Evolutionary conservation across 2,888 invertebrate species (phyloP).

Genomic region (Cantharis rustica): DNA sequence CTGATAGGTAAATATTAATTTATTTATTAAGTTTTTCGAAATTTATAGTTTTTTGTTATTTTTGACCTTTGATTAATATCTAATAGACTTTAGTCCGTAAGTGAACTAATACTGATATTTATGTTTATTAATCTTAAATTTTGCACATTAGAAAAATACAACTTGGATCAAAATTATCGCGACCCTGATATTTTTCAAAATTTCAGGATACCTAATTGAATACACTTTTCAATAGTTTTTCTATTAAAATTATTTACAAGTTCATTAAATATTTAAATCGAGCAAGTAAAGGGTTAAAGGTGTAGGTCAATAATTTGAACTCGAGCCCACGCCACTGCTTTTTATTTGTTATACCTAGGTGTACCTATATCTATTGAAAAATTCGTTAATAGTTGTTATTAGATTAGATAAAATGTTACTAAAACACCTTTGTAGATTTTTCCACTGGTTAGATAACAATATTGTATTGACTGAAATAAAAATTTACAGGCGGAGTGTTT

Average conservation of each 20-base stretch:
- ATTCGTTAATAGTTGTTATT: neutral
- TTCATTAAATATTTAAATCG: neutral
- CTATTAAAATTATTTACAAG: neutral
- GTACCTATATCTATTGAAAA: neutral
- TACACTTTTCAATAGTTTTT: neutral
- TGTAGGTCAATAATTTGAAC: neutral
- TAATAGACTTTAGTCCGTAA: neutral
- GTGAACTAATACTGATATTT: neutral
- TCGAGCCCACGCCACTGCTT: neutral
- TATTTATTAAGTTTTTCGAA: neutral
- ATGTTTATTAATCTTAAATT: neutral
- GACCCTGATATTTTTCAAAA: neutral
- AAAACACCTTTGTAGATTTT: neutral
- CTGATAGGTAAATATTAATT: neutral
- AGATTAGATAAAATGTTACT: neutral
- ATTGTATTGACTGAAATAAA: neutral
- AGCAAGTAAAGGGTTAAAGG: neutral
- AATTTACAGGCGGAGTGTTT: slow-evolving; percentile 30
- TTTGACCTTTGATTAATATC: neutral
- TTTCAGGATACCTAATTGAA: neutral
- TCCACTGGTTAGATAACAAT: neutral
- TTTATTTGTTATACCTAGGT: neutral
- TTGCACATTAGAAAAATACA: neutral
- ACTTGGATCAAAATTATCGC: neutral
- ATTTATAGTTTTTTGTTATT: neutral